phyloP scores from a whole-genome alignment of 2,113 vertebrate species.

The Onychostruthus taczanowskii region DNA sequence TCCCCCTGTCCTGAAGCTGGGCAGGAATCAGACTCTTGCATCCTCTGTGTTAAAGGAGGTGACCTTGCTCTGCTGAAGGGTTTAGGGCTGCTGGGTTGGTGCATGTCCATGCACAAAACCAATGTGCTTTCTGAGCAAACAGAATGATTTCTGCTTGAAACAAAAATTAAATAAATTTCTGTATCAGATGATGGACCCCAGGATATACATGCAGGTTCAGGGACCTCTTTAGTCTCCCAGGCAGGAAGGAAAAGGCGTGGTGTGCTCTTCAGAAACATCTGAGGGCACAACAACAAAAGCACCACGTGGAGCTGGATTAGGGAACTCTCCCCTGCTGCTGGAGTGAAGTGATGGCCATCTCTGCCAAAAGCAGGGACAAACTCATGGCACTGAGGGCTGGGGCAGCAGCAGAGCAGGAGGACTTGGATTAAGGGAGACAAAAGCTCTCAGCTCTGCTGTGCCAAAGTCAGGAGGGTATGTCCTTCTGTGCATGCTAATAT shows the following conservation, averaged over 20 bases:
- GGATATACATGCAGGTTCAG: background rate
- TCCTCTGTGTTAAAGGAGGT: background rate
- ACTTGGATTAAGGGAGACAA: background rate
- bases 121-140: background rate
- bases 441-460: background rate
- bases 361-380: background rate
- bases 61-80: background rate
- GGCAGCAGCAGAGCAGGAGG: background rate
- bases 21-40: background rate
- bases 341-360: background rate
- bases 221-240: background rate
- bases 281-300: background rate
- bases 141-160: background rate
- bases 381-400: background rate
- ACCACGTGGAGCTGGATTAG: background rate
- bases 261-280: background rate
- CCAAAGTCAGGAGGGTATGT: background rate
- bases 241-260: background rate
- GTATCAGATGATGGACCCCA: background rate
- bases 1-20: background rate
- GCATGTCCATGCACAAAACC: rapidly evolving
- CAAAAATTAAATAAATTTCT: background rate
- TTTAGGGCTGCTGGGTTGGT: background rate
- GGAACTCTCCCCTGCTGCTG: background rate
- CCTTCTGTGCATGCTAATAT: background rate